phyloP scores from a whole-genome alignment of 35 echinoderm and acorn worm genomes.

The Diadema setosum region DNA sequence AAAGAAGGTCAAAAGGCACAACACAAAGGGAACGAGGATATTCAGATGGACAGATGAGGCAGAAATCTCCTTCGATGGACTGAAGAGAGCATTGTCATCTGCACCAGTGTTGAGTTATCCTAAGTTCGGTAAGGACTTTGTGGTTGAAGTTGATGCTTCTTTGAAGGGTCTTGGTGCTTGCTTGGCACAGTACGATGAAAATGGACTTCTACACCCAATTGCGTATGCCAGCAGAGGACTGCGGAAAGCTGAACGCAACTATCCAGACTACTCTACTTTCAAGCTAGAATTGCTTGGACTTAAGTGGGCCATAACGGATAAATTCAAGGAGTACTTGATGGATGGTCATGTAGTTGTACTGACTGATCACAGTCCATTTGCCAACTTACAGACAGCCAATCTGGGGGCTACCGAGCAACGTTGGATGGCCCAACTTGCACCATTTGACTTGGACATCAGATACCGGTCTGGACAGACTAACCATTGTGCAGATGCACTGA shows the following conservation, averaged over 20 bases:
- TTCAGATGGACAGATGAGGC: slow-evolving; percentile 17
- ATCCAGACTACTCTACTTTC: slow-evolving; percentile 38
- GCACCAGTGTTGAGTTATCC: slow-evolving; percentile 43
- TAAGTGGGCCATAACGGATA: slow-evolving; percentile 49
- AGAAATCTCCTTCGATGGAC: not conserved
- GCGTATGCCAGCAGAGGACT: slow-evolving; percentile 48
- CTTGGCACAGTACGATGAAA: not conserved
- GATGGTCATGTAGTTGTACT: not conserved
- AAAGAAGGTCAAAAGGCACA: not conserved
- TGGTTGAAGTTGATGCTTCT: slow-evolving; percentile 38
- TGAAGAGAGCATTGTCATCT: not conserved
- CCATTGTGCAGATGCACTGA: slow-evolving; percentile 42
- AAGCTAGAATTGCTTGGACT: slow-evolving; percentile 40
- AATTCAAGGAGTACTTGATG: slow-evolving; percentile 48
- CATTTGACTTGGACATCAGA: slow-evolving; percentile 30
- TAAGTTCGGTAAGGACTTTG: slow-evolving; percentile 20
- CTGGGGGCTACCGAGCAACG: slow-evolving; percentile 46
- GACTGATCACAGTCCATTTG: slow-evolving; percentile 50
- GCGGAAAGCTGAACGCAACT: slow-evolving; percentile 22
- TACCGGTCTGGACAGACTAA: slow-evolving; percentile 34
- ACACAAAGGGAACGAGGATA: not conserved
- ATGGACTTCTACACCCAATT: slow-evolving; percentile 31
- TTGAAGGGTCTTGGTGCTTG: slow-evolving; percentile 37
- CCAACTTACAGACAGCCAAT: slow-evolving; percentile 36
- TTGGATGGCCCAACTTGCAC: slow-evolving; percentile 32